These are phyloP conservation scores for Drosophila subsilvestris DNA, from an alignment of 2,888 invertebrate genomes.

Conservation along the genomic window DNA sequence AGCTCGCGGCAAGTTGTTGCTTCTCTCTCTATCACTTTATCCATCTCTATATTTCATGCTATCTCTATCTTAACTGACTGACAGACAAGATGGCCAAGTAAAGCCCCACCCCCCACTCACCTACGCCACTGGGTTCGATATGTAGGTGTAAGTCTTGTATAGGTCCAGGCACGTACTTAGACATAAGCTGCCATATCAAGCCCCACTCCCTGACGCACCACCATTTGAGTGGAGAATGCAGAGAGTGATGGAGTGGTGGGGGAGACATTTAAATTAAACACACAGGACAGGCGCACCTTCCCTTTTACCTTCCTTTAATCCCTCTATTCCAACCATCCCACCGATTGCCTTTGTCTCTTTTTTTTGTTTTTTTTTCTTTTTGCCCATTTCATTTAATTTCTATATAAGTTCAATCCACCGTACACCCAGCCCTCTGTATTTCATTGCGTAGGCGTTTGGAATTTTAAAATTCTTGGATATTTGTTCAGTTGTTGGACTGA, in stretches of 20 bases:
- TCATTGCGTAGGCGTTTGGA: slow-evolving; percentile 51
- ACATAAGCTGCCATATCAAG: slow-evolving; percentile 66
- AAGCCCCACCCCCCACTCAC: not conserved
- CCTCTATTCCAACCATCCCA: slow-evolving; percentile 3
- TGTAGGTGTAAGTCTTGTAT: slow-evolving; percentile 49
- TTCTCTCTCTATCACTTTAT: slow-evolving; percentile 12
- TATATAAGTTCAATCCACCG: slow-evolving; percentile 33
- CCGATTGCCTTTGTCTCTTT: slow-evolving; percentile 35
- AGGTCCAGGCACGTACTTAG: slow-evolving; percentile 65
- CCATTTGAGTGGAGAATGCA: slow-evolving; percentile 14
- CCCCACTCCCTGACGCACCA: slow-evolving; percentile 12
- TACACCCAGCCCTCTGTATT: not conserved
- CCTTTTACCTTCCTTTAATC: not conserved
- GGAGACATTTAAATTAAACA: slow-evolving; percentile 64
- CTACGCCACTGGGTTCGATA: slow-evolving; percentile 10
- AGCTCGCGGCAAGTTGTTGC: slow-evolving; percentile 64
- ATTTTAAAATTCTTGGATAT: slow-evolving; percentile 57
- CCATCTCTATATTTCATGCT: slow-evolving; percentile 4
- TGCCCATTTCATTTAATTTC: slow-evolving; percentile 54
- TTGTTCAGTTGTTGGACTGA: slow-evolving; percentile 1
- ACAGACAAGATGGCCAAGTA: slow-evolving; percentile 26
- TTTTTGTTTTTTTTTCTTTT: not conserved
- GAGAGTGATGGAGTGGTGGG: slow-evolving; percentile 2
- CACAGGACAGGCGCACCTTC: slow-evolving; percentile 12
- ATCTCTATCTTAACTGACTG: slow-evolving; percentile 8